Conservation (phyloP, 2,797 vertebrate species). For the Gobio occitaniae region DNA sequence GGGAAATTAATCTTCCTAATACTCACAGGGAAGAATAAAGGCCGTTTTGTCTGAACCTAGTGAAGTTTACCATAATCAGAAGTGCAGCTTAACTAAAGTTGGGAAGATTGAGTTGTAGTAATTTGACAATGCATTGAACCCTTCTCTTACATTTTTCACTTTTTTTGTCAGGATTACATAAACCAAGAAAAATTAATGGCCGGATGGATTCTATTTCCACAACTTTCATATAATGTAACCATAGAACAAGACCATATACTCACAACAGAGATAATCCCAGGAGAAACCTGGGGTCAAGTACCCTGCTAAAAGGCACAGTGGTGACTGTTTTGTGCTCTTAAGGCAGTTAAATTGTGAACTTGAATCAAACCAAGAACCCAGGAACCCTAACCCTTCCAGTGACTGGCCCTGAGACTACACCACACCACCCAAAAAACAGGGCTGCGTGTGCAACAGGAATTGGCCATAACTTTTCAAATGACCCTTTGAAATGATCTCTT, state of each 20-base stretch:
- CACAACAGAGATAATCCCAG: neutral
- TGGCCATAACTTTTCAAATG: neutral
- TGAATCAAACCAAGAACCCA: neutral
- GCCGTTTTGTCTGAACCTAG: slow-evolving; percentile 50
- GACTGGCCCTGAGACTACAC: neutral
- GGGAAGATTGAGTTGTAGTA: slow-evolving; percentile 27
- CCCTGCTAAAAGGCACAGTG: neutral
- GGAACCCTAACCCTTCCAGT: neutral
- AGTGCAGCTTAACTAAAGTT: slow-evolving; percentile 32
- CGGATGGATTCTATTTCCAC: neutral
- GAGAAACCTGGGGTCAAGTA: neutral
- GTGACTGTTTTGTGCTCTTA: neutral
- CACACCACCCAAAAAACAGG: neutral
- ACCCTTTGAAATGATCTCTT: neutral
- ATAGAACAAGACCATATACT: neutral
- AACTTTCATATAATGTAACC: neutral
- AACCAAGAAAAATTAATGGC: neutral
- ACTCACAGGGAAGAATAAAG: slow-evolving; percentile 47
- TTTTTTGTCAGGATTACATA: neutral
- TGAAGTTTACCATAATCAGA: slow-evolving; percentile 49
- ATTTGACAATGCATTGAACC: slow-evolving; percentile 33
- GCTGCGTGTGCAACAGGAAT: neutral
- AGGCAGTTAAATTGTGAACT: neutral
- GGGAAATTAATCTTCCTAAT: slow-evolving; percentile 58
- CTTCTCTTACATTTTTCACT: neutral